These are phyloP conservation scores for Tapirus terrestris DNA, from an alignment of 2,113 vertebrate species.

Conservation along the genomic window DNA sequence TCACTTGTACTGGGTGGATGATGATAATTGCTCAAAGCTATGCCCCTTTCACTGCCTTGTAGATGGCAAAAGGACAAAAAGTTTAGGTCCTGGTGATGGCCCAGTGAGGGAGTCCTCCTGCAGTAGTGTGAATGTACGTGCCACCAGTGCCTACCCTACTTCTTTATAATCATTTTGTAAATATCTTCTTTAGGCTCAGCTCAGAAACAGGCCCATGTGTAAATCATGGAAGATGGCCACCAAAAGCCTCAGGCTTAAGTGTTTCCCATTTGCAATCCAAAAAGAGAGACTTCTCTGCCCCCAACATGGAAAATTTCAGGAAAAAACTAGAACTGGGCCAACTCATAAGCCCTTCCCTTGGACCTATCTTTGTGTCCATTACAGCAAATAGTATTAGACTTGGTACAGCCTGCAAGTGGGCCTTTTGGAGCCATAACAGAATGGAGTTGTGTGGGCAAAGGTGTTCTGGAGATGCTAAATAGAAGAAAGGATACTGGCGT, in stretches of 20 bases:
- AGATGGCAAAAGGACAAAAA: neutral
- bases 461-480: neutral
- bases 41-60: neutral
- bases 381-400: neutral
- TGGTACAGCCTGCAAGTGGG: neutral
- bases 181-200: neutral
- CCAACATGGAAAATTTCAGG: neutral
- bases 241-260: neutral
- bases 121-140: fast-evolving
- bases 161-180: neutral
- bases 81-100: neutral
- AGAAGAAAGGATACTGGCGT: neutral
- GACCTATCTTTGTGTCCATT: neutral
- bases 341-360: neutral
- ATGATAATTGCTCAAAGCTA: neutral
- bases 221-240: neutral
- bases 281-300: neutral
- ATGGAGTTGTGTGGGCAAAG: neutral
- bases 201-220: neutral
- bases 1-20: neutral
- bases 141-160: neutral
- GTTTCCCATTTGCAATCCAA: neutral
- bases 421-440: neutral
- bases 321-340: neutral
- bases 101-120: neutral